A percentile compares a stretch with the other conserved stretches of the same genome.
phyloP scores from a whole-genome alignment of 2,113 vertebrate genomes.

The Anser cygnoides region DNA sequence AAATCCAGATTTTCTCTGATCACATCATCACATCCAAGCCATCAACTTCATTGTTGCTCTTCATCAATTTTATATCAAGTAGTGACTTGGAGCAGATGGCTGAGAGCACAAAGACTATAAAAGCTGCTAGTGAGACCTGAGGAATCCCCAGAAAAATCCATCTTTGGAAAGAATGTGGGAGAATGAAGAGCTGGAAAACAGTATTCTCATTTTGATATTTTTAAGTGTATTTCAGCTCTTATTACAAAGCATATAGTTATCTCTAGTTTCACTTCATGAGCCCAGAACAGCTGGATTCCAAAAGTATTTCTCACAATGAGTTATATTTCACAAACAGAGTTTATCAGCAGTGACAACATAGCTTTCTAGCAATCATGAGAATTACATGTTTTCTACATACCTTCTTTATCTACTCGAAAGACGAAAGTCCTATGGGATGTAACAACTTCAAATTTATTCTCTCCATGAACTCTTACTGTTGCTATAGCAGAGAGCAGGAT shows the following conservation, averaged over 20 bases:
- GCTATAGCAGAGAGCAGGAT: constrained; percentile 87
- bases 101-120: background rate
- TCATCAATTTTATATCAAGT: constrained; percentile 16
- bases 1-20: background rate
- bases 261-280: background rate
- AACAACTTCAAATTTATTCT: constrained; percentile 94
- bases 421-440: constrained; percentile 90
- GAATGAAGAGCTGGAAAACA: background rate
- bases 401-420: constrained; percentile 93
- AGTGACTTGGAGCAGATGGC: background rate
- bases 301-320: background rate
- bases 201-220: background rate
- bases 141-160: background rate
- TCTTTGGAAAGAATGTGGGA: background rate
- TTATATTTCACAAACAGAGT: background rate
- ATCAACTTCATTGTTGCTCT: constrained; percentile 13
- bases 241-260: background rate
- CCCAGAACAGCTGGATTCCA: background rate
- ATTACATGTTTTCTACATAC: constrained; percentile 69
- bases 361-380: background rate
- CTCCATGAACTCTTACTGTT: constrained; percentile 83
- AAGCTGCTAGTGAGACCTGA: background rate
- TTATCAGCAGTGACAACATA: background rate
- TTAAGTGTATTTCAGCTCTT: background rate
- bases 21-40: background rate